phyloP scores from a whole-genome alignment of 92 coral and sea anemone species.

The Bergia sp. region DNA sequence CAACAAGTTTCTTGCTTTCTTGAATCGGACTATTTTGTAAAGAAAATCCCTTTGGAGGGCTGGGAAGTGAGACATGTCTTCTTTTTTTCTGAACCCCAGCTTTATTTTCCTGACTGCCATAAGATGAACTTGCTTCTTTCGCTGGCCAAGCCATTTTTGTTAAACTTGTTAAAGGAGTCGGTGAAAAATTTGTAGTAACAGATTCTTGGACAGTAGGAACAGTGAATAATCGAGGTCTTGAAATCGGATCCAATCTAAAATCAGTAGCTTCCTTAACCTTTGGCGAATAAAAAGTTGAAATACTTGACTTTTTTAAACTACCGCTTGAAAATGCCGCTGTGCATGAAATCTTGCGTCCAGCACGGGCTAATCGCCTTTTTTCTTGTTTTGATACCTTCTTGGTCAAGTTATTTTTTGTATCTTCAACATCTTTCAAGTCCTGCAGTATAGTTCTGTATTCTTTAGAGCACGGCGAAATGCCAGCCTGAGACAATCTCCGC shows the following conservation, averaged over 20 bases:
- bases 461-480: conserved; percentile 52
- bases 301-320: neutral
- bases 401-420: neutral
- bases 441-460: conserved; percentile 48
- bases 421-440: conserved; percentile 29
- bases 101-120: neutral
- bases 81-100: neutral
- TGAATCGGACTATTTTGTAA: neutral
- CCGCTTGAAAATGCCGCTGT: conserved; percentile 11
- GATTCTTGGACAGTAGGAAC: conserved; percentile 19
- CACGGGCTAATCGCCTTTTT: neutral
- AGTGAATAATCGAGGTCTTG: conserved; percentile 27
- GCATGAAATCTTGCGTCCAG: conserved; percentile 39
- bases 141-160: conserved; percentile 46
- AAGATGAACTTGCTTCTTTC: neutral
- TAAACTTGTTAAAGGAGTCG: neutral
- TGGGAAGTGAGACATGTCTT: conserved; percentile 21
- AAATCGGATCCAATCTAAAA: neutral
- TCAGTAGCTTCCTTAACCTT: neutral
- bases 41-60: conserved; percentile 19
- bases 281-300: neutral
- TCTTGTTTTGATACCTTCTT: neutral
- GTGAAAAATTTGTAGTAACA: neutral
- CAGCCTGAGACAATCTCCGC: conserved; percentile 44
- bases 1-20: neutral